These are phyloP conservation scores for Cylloceria caligata DNA, from an alignment of 2,888 invertebrate species.

Conservation along the genomic window DNA sequence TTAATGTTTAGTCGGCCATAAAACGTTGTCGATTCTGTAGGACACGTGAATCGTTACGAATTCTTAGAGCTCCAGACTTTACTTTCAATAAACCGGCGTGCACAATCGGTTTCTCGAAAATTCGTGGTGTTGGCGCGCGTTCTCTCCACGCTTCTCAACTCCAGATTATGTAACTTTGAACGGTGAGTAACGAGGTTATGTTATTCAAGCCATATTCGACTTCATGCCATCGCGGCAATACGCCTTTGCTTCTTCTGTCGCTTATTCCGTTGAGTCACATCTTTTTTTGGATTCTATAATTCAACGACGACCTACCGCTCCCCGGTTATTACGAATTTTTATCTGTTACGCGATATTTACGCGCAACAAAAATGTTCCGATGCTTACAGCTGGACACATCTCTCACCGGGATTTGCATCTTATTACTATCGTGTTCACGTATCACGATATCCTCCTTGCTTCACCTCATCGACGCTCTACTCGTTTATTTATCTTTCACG, in stretches of 20 bases:
- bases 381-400: slow-evolving; percentile 46
- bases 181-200: slow-evolving; percentile 81
- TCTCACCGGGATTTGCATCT: slow-evolving; percentile 8
- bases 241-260: not conserved
- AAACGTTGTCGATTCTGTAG: slow-evolving; percentile 4
- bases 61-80: not conserved
- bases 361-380: not conserved
- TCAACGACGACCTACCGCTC: slow-evolving; percentile 11
- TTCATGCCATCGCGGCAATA: not conserved
- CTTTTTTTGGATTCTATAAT: slow-evolving; percentile 60
- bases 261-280: slow-evolving; percentile 65
- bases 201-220: slow-evolving; percentile 74
- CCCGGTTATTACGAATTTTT: not conserved
- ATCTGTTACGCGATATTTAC: slow-evolving; percentile 4
- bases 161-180: slow-evolving; percentile 80
- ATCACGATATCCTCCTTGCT: not conserved
- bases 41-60: not conserved
- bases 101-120: slow-evolving; percentile 47
- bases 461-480: not conserved
- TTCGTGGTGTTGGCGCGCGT: slow-evolving; percentile 64
- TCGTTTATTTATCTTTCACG: not conserved
- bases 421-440: not conserved
- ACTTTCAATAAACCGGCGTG: slow-evolving; percentile 47
- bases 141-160: slow-evolving; percentile 58
- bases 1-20: slow-evolving; percentile 51